Base-by-base conservation (phyloP, 2,797 vertebrate genomes). In the Eidolon dupreanum region DNA sequence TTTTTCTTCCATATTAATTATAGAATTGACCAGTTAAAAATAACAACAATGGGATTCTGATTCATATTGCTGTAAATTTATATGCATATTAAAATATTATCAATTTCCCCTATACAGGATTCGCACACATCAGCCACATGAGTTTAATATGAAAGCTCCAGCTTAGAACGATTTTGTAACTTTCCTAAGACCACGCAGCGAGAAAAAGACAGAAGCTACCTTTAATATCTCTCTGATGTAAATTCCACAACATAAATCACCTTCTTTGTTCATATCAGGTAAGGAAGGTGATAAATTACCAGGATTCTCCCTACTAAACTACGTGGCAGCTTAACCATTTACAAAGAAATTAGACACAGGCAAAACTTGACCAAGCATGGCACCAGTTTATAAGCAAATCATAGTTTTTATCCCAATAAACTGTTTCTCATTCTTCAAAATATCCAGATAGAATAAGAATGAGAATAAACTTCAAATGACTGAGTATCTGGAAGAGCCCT, bases 1-100 rank as follows among this genome's bases (percentile, higher is more conserved):
- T 65, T 97, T 78, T n/a, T 91, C 51, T 85, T 70, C 59, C 79
- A 43, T 74, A 63, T 68, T 59, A 78, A 68, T 53, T 74, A 92
- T 63, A 81, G 38, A 79, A 93, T 61, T 90, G 51, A 59, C 5
- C 26, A 26, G 26, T 43, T 97, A 81, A 57, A 93, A 94, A 7
- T 55, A 71, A 38, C 8, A 92, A 26, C 43, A 46, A 88, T 46
- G 55, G 12, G 9, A 68, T 63, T 68, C 63, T 82, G 8, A 89
- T 36, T 12, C 75, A 75, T 51, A 82, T n/a, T 28, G 8, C 38
- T 93, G 68, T 57, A 53, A 65, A 73, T 93, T 36, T 53, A 7
- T 31, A 31, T 26, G 73, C 2, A 17, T 59, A 73, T 85, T 88
- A 31, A 51, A 26, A 38, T 28, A 49, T 66, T 71, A 77, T 41